Evolutionary conservation across 2,113 vertebrate genomes (phyloP).

Genomic region (Varanus salvator): DNA sequence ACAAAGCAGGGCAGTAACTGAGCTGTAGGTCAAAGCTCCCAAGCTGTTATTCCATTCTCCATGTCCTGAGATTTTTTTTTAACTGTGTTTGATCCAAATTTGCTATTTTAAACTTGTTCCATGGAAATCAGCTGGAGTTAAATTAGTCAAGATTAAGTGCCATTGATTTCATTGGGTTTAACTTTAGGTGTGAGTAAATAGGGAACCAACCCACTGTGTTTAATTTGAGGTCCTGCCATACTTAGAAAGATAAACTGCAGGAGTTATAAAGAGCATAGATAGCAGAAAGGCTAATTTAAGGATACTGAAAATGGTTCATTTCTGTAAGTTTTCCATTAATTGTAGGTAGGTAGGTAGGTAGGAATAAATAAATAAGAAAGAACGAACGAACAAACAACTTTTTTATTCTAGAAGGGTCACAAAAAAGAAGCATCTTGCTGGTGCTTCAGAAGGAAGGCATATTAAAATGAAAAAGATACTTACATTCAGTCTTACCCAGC

Average conservation of each 20-base stretch:
- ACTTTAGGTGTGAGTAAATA: not conserved
- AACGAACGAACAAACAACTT: not conserved
- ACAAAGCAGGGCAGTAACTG: slow-evolving; percentile 53
- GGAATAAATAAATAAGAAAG: not conserved
- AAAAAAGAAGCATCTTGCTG: not conserved
- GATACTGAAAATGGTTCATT: not conserved
- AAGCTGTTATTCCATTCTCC: slow-evolving; percentile 18
- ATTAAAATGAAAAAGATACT: not conserved
- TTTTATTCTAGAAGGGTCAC: not conserved
- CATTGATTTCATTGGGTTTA: no score
- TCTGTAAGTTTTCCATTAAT: no score
- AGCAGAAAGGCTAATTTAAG: not conserved
- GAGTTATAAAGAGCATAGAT: slow-evolving; percentile 56
- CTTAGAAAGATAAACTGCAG: not conserved
- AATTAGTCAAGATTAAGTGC: no score
- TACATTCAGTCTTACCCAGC: no score
- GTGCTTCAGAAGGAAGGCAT: not conserved
- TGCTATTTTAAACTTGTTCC: no score
- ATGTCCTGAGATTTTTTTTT: slow-evolving; percentile 33
- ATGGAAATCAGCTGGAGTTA: no score
- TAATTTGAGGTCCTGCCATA: slow-evolving; percentile 58
- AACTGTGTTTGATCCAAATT: no score
- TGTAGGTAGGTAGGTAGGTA: no score
- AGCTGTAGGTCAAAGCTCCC: slow-evolving; percentile 48
- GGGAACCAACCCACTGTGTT: slow-evolving; percentile 50